Base-by-base conservation (phyloP, 2,797 vertebrate genomes). In the Hemibagrus guttatus region DNA sequence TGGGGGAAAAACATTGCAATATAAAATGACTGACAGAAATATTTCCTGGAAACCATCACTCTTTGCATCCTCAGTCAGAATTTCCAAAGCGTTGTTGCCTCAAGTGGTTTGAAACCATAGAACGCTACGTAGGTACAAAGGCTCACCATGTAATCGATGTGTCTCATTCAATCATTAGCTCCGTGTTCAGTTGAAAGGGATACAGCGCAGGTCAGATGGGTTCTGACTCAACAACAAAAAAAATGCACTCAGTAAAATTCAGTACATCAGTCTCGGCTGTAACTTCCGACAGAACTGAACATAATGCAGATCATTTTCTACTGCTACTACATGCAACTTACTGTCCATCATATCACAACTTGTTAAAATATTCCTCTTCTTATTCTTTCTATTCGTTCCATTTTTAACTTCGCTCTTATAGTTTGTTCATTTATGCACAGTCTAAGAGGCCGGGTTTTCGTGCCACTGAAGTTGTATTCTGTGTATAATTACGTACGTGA, bases 1-100 rank as follows among this genome's bases (percentile, higher is more conserved):
- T 9, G 7, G 52, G 75, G 75, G 52, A 56, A 78, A 58, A 58
- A 58, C 28, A 4, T 52, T 59, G 63, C 14, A 58, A 69, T 19
- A 11, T 81, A 58, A 59, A 54, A 71, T 49, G 54, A 59, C 6
- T 69, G 64, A 81, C 56, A 19, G 31, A 66, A 79, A 85, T n/a
- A 79, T 31, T 69, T 54, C 26, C 21, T 42, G 59, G 54, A 68
- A 85, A 17, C 74, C n/a, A 6, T 26, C 69, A 61, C 8, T 76
- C 17, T 42, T 21, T 19, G 49, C 74, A 76, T 54, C n/a, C 46
- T 19, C 14, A 54, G 74, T 6, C 7, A 54, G 1, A 28, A 28
- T 28, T 31, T 54, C n/a, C n/a, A 54, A 54, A 74, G 42, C 71
- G 12, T 26, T 28, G 14, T 26, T 8, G 14, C n/a, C 49, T 31